Percentiles rank a stretch among this genome's conserved stretches.
Evolutionary conservation across 1,140 invertebrate species (phyloP).

Genomic region (Hylyphantes graminicola): DNA sequence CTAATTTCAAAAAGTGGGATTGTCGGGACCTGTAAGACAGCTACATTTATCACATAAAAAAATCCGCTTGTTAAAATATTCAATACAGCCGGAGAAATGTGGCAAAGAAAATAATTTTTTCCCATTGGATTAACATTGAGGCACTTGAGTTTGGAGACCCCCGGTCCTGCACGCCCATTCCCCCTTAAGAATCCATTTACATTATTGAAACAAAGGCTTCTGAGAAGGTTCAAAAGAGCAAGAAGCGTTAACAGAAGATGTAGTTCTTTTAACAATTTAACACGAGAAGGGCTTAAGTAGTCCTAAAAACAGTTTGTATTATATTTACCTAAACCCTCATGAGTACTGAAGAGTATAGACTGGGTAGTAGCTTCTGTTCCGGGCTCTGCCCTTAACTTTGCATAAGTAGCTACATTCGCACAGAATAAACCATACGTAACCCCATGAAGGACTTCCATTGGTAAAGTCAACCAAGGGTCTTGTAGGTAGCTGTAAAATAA

Average conservation of each 20-base stretch:
- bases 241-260: background rate
- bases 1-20: too few species aligned
- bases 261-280: background rate
- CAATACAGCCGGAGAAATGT: too few species aligned
- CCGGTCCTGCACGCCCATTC: too few species aligned
- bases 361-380: conserved; percentile 82
- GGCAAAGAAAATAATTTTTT: too few species aligned
- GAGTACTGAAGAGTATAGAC: conserved; percentile 73
- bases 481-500: conserved; percentile 80
- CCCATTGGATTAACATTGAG: too few species aligned
- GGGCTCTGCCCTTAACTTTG: conserved; percentile 82
- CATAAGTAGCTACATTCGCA: conserved; percentile 87
- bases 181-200: background rate
- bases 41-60: too few species aligned
- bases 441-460: conserved; percentile 87
- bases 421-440: conserved; percentile 89
- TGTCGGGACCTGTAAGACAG: too few species aligned
- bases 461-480: conserved; percentile 82
- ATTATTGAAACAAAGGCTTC: background rate
- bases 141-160: too few species aligned
- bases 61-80: too few species aligned
- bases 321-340: conserved; percentile 58
- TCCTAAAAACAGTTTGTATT: too few species aligned
- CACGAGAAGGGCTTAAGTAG: background rate
- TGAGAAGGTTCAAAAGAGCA: background rate